Evolutionary conservation across 2,797 vertebrate genomes (phyloP), one percentile per base, ranked within the genome.

Genomic region (Cyprinella venusta): DNA sequence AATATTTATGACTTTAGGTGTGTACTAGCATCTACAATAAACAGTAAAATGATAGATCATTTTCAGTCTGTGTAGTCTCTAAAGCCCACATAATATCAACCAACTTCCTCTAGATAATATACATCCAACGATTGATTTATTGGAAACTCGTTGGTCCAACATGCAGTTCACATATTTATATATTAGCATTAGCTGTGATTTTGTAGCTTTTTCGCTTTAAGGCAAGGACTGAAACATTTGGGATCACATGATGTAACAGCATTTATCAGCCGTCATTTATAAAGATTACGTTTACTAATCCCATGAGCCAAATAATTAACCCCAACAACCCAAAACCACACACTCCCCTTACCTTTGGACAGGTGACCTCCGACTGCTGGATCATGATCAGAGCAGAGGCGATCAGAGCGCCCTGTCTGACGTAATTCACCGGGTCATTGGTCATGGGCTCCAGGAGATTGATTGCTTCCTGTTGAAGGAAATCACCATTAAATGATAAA

Each of bases 401-500:
- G 85, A 99, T 99, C 83, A 99, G 96, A 30, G 98, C 98, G 10
- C 98, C 98, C 88, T 99, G 98, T 89, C 98, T 95, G 79, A 99
- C 98, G 0, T 99, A 99, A 92, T 99, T 99, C 80, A 99, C 98
- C 0, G 98, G 98, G 90, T 99, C 98, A 0, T 99, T 99, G 88
- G 97, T 99, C 98, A 99, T 99, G 33, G 98, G 98, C 89, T 99
- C 98, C 87, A 99, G 91, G 87, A 99, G 96, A 93, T 99, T 99
- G 92, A 99, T 99, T 65, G 98, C 97, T 93, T 99, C 98, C 98
- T 99, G 90, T 90, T 88, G 87, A 81, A 59, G 50, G 40, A 78
- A 70, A 59, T 36, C n/a, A 59, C 36, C 6, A 61, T 36, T 10
- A 12, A 15, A 15, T 15, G 40, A 81, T 50, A 13, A n/a, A 42